Conservation (phyloP, 2,113 vertebrate species). For the Clarias magur region DNA sequence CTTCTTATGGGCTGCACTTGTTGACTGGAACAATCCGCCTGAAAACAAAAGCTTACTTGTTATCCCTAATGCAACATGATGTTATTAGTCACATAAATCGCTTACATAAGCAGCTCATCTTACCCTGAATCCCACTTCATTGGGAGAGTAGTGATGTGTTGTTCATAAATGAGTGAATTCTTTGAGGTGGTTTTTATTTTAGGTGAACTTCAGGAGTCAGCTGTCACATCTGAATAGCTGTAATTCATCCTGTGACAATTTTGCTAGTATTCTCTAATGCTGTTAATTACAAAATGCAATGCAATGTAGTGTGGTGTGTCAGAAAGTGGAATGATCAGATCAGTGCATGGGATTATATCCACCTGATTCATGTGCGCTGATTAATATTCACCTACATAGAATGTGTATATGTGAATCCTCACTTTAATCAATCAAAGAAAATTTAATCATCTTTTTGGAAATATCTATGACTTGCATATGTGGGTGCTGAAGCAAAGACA, state of each 20-base stretch:
- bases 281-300: neutral
- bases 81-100: slow-evolving; percentile 23
- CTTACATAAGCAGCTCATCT: slow-evolving; percentile 6
- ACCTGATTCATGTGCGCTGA: neutral
- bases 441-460: no score
- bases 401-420: neutral
- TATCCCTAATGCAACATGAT: neutral
- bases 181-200: neutral
- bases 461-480: no score
- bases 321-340: neutral
- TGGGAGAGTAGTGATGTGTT: neutral
- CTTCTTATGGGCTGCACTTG: neutral
- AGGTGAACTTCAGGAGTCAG: neutral
- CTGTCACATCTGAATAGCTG: neutral
- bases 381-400: neutral
- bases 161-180: neutral
- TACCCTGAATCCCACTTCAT: neutral
- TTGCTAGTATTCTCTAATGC: neutral
- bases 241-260: neutral
- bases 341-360: neutral
- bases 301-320: neutral
- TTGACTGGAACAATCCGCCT: neutral
- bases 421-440: no score
- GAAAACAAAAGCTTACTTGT: neutral
- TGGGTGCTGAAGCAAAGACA: no score